These are phyloP conservation scores for Sapajus apella DNA, from an alignment of 2,113 vertebrate species.

Conservation along the genomic window DNA sequence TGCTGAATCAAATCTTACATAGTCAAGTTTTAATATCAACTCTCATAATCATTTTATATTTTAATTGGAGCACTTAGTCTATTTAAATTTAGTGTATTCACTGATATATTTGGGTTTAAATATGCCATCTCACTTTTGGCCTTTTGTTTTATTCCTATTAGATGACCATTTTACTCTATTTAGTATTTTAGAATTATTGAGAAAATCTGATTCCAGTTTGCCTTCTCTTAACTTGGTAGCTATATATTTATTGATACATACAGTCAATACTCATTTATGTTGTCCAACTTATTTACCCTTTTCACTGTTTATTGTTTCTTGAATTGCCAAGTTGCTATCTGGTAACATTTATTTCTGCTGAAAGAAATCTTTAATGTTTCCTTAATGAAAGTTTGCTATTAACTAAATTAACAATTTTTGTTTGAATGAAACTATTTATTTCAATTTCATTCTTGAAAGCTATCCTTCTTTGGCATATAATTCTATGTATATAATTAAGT, in stretches of 20 bases:
- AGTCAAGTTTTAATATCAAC: neutral
- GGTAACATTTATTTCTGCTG: neutral
- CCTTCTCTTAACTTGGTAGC: neutral
- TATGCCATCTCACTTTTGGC: neutral
- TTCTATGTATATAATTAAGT: neutral
- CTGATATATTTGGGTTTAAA: neutral
- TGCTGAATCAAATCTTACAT: neutral
- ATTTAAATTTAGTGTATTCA: neutral
- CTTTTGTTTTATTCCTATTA: neutral
- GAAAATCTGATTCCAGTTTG: neutral
- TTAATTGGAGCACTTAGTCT: neutral
- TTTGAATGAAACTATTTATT: neutral
- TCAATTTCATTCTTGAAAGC: neutral
- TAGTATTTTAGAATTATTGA: neutral
- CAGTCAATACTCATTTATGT: neutral
- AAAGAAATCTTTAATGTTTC: neutral
- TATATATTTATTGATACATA: neutral
- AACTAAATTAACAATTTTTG: neutral
- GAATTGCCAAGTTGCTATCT: neutral
- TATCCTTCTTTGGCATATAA: neutral
- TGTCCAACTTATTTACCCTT: neutral
- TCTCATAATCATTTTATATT: neutral
- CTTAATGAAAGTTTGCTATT: neutral
- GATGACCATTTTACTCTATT: neutral
- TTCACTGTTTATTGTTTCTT: neutral